Evolutionary conservation across 2,888 invertebrate genomes (phyloP), one percentile per base, ranked within the genome.

Genomic region (Eumerus sabulonum): DNA sequence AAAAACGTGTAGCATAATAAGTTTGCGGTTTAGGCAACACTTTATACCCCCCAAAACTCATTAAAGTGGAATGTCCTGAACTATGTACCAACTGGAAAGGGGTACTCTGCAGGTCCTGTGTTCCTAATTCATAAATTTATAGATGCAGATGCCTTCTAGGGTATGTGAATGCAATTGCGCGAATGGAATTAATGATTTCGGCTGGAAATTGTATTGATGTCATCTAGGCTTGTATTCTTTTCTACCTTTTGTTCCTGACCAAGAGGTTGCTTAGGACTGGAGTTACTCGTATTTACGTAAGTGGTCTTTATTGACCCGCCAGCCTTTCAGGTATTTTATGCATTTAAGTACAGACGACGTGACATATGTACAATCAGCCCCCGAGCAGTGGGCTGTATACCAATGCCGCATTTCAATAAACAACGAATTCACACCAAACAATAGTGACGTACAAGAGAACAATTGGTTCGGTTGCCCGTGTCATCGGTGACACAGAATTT

Each of bases 51-150:
- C 19, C 16, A 11, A 40, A n/a, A 40, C 44, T 36, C 57, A 44
- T 27, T 27, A 27, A 40, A 40, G 40, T 40, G 40, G 40, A 40
- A 40, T 40, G 9, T 3, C 53, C 48, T 42, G 42, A 18, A 38
- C 17, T 42, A 1, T 11, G 17, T 51, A 27, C 7, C 7, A 17
- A 59, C 70, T 60, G 64, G 59, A 56, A 66, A 56, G 76, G 72
- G 72, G 74, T 40, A 40, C 40, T 11, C 63, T 44, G 68, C 68
- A 68, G 57, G 42, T 59, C 53, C 73, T 57, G 53, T 70, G 73
- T 47, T 64, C 42, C 74, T 79, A 79, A 79, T 79, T 79, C 74
- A 79, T 74, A 74, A 79, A 64, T 74, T 79, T 79, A 79, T 27
- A 27, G 64, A 48, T 59, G 74, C 35, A 59, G 48, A 42, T 42